Conservation (phyloP, 1,140 invertebrate species). For the Cryptotermes secundus region DNA sequence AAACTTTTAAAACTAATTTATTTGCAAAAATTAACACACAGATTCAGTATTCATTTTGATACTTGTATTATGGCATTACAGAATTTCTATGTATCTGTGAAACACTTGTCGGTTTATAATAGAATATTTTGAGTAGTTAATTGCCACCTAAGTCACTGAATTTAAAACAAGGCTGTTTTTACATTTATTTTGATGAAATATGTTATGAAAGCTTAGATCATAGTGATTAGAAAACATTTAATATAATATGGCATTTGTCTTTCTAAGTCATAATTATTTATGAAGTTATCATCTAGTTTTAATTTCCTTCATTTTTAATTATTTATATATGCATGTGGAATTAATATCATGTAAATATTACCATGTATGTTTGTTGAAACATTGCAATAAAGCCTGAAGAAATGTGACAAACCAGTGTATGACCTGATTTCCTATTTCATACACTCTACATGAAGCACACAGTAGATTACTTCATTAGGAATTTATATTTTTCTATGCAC, state of each 20-base stretch:
- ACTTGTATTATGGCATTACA: background rate
- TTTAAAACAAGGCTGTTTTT: background rate
- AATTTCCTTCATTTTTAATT: background rate
- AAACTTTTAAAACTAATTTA: too few relatives aligned
- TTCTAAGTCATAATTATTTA: background rate
- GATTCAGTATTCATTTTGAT: background rate
- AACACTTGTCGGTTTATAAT: background rate
- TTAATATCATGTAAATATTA: background rate
- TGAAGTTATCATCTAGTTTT: background rate
- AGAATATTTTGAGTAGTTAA: background rate
- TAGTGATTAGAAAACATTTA: background rate
- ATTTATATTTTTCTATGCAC: too few relatives aligned
- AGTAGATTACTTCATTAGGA: too few relatives aligned
- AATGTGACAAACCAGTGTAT: background rate
- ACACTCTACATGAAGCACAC: too few relatives aligned
- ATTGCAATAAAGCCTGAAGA: background rate
- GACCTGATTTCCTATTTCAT: too few relatives aligned
- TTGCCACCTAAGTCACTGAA: background rate
- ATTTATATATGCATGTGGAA: background rate
- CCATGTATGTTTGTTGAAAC: background rate
- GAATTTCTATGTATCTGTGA: background rate
- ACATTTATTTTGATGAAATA: background rate
- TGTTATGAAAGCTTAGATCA: background rate
- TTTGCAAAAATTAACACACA: too few relatives aligned
- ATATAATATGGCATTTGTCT: background rate